A percentile compares a stretch with the other conserved stretches of the same genome.
Conservation (phyloP, 2,888 invertebrate genomes). For the Hesperia comma region DNA sequence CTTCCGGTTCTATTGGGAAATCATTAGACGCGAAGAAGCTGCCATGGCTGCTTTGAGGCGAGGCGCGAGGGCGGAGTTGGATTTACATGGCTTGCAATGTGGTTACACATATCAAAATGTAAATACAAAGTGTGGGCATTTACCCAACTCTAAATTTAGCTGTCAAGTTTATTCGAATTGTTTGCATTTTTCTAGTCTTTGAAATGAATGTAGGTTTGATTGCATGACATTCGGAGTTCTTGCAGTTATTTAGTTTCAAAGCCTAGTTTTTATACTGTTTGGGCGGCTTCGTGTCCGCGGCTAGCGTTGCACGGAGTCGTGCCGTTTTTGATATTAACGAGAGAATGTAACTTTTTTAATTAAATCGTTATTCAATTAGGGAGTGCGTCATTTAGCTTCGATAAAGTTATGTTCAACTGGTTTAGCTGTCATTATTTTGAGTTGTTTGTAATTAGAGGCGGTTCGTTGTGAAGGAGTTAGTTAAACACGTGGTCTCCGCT, state of each 20-base stretch:
- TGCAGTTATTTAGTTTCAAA: constrained; percentile 48
- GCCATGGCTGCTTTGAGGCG: constrained; percentile 24
- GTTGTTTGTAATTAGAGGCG: constrained; percentile 28
- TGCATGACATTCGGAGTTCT: constrained; percentile 57
- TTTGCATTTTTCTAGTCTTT: constrained; percentile 83
- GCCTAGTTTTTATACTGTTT: constrained; percentile 44
- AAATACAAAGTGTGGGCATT: constrained; percentile 56
- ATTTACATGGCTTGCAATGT: constrained; percentile 33
- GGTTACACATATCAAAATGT: constrained; percentile 70
- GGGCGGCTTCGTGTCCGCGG: not conserved
- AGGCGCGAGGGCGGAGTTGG: not conserved
- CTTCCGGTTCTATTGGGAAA: constrained; percentile 17
- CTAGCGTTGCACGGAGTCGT: not conserved
- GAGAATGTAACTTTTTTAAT: constrained; percentile 22
- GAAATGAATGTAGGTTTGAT: constrained; percentile 61
- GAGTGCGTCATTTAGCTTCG: constrained; percentile 22
- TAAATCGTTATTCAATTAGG: constrained; percentile 23
- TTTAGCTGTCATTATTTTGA: constrained; percentile 35
- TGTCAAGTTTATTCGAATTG: constrained; percentile 63
- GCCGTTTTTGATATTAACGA: constrained; percentile 32
- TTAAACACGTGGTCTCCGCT: constrained; percentile 42
- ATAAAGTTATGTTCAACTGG: constrained; percentile 19
- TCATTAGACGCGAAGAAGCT: constrained; percentile 19
- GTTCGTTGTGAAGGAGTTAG: constrained; percentile 27
- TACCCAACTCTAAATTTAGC: constrained; percentile 51